Evolutionary conservation across 1,140 invertebrate genomes (phyloP).

Genomic region (Lithobius niger): DNA sequence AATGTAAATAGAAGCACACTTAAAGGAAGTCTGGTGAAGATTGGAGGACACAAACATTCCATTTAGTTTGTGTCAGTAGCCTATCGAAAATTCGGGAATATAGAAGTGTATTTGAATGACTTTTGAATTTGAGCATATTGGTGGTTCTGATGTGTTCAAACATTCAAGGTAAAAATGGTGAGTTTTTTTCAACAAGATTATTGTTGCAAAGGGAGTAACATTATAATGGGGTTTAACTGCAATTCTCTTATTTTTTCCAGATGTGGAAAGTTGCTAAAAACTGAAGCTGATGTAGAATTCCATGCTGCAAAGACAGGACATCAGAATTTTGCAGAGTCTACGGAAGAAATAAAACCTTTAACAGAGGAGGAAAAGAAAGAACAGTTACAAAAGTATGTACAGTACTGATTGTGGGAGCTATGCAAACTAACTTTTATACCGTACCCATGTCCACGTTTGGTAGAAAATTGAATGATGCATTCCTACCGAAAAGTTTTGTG

Average conservation of each 20-base stretch:
- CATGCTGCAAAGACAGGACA: slow-evolving; percentile 86
- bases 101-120: too few relatives aligned
- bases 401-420: too few relatives aligned
- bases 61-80: too few relatives aligned
- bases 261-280: slow-evolving; percentile 70
- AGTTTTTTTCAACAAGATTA: too few relatives aligned
- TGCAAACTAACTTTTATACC: too few relatives aligned
- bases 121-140: too few relatives aligned
- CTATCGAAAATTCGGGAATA: not conserved
- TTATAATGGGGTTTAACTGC: not conserved
- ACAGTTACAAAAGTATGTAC: slow-evolving; percentile 41
- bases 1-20: too few relatives aligned
- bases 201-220: slow-evolving; percentile 4
- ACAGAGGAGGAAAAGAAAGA: slow-evolving; percentile 82
- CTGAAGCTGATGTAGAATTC: slow-evolving; percentile 64
- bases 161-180: too few relatives aligned
- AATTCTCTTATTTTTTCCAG: slow-evolving; percentile 30
- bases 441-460: too few relatives aligned
- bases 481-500: too few relatives aligned
- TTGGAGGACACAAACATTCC: not conserved
- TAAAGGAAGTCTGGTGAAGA: not conserved
- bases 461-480: too few relatives aligned
- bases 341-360: slow-evolving; percentile 81
- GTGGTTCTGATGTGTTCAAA: too few relatives aligned
- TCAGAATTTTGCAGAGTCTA: slow-evolving; percentile 78